Evolutionary conservation across 2,113 vertebrate genomes (phyloP).

Genomic region (Dissostichus mawsoni): DNA sequence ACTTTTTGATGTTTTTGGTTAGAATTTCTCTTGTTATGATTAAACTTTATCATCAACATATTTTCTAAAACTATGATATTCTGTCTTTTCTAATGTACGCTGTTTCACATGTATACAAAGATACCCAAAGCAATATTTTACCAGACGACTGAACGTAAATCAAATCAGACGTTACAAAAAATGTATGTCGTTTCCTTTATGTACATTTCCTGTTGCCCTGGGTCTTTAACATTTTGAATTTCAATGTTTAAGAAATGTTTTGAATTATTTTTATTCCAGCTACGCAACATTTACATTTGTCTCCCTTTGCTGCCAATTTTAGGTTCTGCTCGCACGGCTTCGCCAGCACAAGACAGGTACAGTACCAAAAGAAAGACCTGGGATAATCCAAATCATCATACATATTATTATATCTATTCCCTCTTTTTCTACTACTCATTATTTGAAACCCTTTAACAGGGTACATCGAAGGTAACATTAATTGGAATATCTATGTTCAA

Average conservation of each 20-base stretch:
- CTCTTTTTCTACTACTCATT: not conserved
- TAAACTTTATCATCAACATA: not conserved
- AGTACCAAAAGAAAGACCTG: constrained; percentile 2
- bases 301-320: constrained; percentile 1
- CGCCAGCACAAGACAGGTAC: constrained; percentile 67
- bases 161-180: not conserved
- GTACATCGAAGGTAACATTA: not conserved
- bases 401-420: too few species aligned
- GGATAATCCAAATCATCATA: not conserved
- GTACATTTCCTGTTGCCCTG: not conserved
- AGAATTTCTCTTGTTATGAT: not conserved
- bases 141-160: not conserved
- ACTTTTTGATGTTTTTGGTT: not conserved
- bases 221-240: not conserved
- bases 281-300: constrained; percentile 24
- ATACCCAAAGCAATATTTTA: not conserved
- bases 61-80: not conserved
- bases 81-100: not conserved
- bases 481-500: not conserved
- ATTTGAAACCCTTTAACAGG: not conserved
- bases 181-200: not conserved
- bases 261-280: not conserved
- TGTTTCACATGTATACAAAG: not conserved
- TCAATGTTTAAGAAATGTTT: not conserved
- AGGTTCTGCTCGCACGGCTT: constrained; percentile 47